Base-by-base conservation (phyloP, 1,140 invertebrate species). In the Drosophila ficusphila region DNA sequence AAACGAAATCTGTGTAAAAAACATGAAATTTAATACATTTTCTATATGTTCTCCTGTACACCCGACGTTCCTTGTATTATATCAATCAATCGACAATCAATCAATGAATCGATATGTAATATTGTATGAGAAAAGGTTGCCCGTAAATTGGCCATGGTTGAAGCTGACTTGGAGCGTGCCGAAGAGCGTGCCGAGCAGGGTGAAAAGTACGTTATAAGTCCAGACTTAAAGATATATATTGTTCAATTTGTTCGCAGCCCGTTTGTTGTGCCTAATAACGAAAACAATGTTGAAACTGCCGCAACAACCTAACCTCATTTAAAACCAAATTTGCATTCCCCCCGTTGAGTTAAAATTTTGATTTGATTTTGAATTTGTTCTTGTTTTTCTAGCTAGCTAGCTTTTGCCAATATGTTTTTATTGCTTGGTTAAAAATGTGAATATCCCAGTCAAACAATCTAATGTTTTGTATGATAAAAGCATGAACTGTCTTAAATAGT, bases 121-220 rank as follows among this genome's bases (percentile, higher is more conserved):
- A 74, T 51, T 70, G 41, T 75, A 51, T 71, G 79, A 83, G 67
- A 92, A 91, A 94, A 99, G 99, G 98, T 99, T 92, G 98, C 99
- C 94, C 98, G 99, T 98, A 99, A 99, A 95, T 96, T 99, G 95
- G 99, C 99, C 94, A 99, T 99, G 97, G 99, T 99, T 95, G 99
- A 99, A 94, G 99, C 99, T 93, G 99, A 99, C 94, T 95, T 99
- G 93, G 99, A 99, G 94, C 96, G 99, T 94, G 98, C 99, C 89
- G 99, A 99, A 95, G 98, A 99, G 93, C 97, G 99, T 93, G 98
- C 99, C 90, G 99, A 99, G 93, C 94, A 98, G 92, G 98, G 99
- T 94, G 99, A 99, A 96, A 97, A 97, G 98, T 99, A 97, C 96
- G 97, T 95, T 94, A 93, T 34, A 76, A 69, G 65, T 64, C 42